These are phyloP conservation scores for Pristionchus entomophagus DNA, from an alignment of 2,888 invertebrate species.

Conservation along the genomic window DNA sequence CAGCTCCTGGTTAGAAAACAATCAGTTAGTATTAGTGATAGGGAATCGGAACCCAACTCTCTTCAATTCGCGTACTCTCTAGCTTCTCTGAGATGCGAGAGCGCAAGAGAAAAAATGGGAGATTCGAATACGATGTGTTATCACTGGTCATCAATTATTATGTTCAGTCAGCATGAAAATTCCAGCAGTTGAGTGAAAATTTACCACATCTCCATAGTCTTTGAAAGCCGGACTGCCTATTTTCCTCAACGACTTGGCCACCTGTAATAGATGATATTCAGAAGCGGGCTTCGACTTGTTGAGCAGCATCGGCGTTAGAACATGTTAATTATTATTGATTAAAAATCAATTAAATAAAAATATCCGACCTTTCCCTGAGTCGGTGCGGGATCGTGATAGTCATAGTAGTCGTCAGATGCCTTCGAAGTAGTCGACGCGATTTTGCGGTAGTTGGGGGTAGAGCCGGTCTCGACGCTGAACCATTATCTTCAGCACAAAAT, in stretches of 20 bases:
- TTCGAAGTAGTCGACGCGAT: not conserved
- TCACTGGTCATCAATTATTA: no score
- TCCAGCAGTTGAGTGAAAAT: no score
- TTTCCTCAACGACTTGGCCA: slow-evolving; percentile 24
- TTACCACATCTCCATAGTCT: slow-evolving; percentile 38
- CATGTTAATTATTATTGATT: no score
- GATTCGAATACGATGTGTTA: no score
- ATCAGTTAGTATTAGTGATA: not conserved
- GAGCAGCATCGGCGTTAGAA: no score
- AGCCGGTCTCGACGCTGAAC: not conserved
- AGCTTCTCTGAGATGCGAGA: no score
- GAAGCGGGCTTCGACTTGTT: not conserved
- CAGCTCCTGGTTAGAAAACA: not conserved
- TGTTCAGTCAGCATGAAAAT: no score
- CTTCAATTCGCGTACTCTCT: not conserved
- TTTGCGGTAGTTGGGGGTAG: slow-evolving; percentile 33
- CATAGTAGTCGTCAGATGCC: not conserved
- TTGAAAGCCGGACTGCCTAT: slow-evolving; percentile 45
- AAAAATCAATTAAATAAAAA: not conserved
- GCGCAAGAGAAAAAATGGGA: no score
- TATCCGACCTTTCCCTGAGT: slow-evolving; percentile 43
- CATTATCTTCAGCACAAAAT: not conserved
- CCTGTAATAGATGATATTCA: not conserved
- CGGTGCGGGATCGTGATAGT: slow-evolving; percentile 44
- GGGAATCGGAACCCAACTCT: no score